Base-by-base conservation (phyloP, 1,140 invertebrate species). In the Dinothrombium tinctorium region DNA sequence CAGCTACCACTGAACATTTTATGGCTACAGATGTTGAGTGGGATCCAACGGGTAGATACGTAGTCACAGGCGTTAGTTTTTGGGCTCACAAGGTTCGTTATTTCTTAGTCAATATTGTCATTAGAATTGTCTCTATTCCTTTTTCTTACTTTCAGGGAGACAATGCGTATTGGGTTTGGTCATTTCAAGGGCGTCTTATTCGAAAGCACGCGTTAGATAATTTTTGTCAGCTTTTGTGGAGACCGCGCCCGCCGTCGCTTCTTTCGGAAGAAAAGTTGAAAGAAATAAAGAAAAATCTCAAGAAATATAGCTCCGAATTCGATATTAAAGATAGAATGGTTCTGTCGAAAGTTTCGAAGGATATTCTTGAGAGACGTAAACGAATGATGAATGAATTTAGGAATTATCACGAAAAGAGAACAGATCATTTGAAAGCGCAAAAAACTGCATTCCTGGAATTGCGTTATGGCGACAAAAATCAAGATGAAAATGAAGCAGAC, bases 1-100 rank as follows among this genome's bases (percentile, higher is more conserved):
- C 90, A 79, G 77, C 81, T 50, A 71, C 74, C 2, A 74, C 74
- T 1, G 89, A 94, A 57, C 89, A 95, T 62, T 94, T 84, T 59
- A 66, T 82, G 67, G 76, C 77, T 50, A 89, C 83, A 0, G 86
- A 94, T 53, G 78, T 94, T 3, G 89, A 95, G 59, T 99, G 94
- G 94, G 94, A 99, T 63, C 90, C 92, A 5, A 98, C 90, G 22
- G 92, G 92, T 14, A 68, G 92, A 53, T 99, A 94, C 59, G 84
- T 98, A 12, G 76, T 86, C 12, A 92, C 87, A 1, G 81, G 74
- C 5, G 86, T 94, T 7, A 90, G 84, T 2, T 79, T 73, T 42
- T 92, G 89, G 76, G 92, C 87, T 50, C 79, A 84, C 36, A 92
- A 90, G 62, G 84, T 68, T 49, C 28, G 46, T 42, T 39, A n/a